These are phyloP conservation scores for Spilosoma lubricipeda DNA, from an alignment of 2,888 invertebrate genomes.

Conservation along the genomic window DNA sequence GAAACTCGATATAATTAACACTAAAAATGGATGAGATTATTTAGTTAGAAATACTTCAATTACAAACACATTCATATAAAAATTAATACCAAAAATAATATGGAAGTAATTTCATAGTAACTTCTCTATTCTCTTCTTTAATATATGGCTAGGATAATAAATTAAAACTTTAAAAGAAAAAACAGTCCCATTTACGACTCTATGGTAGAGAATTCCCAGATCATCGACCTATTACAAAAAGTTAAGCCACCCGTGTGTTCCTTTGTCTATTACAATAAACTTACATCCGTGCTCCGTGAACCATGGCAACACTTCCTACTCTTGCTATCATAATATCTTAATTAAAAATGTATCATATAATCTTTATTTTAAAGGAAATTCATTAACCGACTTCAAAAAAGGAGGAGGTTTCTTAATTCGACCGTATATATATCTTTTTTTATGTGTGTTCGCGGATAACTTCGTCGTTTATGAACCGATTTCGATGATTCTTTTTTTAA, in stretches of 20 bases:
- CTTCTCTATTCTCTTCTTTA: not conserved
- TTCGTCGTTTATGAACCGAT: no score
- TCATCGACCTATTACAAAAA: conserved; percentile 9
- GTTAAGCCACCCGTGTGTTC: not conserved
- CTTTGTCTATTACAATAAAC: conserved; percentile 12
- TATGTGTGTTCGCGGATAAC: no score
- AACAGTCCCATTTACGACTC: not conserved
- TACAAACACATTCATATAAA: no score
- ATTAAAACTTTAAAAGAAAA: not conserved
- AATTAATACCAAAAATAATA: no score
- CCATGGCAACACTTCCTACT: conserved; percentile 7
- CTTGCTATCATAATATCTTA: not conserved
- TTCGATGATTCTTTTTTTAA: no score
- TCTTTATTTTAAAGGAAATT: not conserved
- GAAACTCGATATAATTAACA: no score
- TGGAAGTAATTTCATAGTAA: not conserved
- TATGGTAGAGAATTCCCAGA: conserved; percentile 3
- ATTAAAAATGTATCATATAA: conserved; percentile 1
- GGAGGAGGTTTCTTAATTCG: no score
- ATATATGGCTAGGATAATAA: not conserved
- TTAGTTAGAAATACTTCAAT: no score
- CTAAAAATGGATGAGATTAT: no score
- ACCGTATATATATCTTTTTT: no score
- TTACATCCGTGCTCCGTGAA: conserved; percentile 1
- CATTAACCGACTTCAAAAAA: not conserved